A percentile compares a stretch with the other conserved stretches of the same genome.
phyloP scores from a whole-genome alignment of 2,113 vertebrate species.

The Lynx canadensis region DNA sequence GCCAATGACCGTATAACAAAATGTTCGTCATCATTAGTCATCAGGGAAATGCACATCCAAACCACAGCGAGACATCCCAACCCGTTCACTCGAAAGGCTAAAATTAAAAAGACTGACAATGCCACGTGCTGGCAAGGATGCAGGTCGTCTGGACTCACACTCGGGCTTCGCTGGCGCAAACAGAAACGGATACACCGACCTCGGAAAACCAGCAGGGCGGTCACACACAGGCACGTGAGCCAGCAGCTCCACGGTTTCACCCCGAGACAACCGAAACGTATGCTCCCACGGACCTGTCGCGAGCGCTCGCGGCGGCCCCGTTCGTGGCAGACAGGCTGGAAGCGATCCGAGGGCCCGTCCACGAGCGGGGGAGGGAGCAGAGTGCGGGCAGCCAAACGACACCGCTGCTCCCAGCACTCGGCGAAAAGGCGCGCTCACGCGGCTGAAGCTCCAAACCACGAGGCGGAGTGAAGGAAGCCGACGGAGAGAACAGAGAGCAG shows the following conservation, averaged over 20 bases:
- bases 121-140: accelerated
- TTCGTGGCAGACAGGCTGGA: neutral
- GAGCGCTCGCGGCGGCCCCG: neutral
- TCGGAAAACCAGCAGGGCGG: neutral
- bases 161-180: accelerated
- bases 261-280: neutral
- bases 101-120: accelerated
- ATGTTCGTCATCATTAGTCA: neutral
- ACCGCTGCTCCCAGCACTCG: no score
- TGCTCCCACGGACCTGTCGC: neutral
- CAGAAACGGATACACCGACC: neutral
- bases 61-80: accelerated
- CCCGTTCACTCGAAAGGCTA: accelerated
- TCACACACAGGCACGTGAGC: accelerated
- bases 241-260: accelerated
- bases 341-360: no score
- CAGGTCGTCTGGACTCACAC: neutral
- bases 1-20: neutral
- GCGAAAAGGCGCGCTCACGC: accelerated
- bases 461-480: accelerated
- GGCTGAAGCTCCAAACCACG: neutral
- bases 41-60: neutral
- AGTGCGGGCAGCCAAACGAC: neutral
- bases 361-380: neutral
- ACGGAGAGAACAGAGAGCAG: accelerated